Evolutionary conservation across 2,113 vertebrate species (phyloP), one percentile per base, ranked within the genome.

Genomic region (Carollia perspicillata): DNA sequence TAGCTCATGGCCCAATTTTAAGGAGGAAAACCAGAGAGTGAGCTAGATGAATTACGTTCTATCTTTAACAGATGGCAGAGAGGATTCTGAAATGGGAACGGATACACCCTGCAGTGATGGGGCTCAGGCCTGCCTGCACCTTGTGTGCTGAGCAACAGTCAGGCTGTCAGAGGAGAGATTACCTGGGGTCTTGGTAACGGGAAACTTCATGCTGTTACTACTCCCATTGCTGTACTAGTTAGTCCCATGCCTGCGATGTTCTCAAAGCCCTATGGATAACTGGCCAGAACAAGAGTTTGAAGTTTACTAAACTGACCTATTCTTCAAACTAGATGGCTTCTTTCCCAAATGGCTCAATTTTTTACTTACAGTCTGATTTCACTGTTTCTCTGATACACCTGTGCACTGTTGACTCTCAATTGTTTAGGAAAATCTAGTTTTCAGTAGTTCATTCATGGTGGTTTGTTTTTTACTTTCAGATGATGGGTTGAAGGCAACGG

Each of bases 391-490:
- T 87, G 16, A 71, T 26, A 11, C 10, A 66, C 13, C n/a, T 35
- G 12, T 65, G 18, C 18, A 58, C 7, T 37, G 68, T 80, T 74
- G 63, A 6, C 6, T 8, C 5, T 51, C 49, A 42, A 3, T 5
- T 42, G 6, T 74, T 79, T 74, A 72, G 81, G 66, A 81, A 30
- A 68, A 60, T 74, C 17, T 71, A 92, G 20, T 83, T 84, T 75
- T 89, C 37, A 78, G 16, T 51, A 35, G 6, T 49, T 92, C 47
- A 40, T 74, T 49, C 30, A 83, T 77, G 81, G 86, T 55, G 6
- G 16, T 72, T 47, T 60, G 18, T 49, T 90, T 69, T 3, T 30
- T 53, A 22, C 8, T 90, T 93, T 88, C 2, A 75, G 55, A 40
- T 33, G 53, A 80, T 68, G 6, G 33, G n/a, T 30, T 68, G 30